Conservation (phyloP, 2,113 vertebrate genomes). For the Chiloscyllium plagiosum region DNA sequence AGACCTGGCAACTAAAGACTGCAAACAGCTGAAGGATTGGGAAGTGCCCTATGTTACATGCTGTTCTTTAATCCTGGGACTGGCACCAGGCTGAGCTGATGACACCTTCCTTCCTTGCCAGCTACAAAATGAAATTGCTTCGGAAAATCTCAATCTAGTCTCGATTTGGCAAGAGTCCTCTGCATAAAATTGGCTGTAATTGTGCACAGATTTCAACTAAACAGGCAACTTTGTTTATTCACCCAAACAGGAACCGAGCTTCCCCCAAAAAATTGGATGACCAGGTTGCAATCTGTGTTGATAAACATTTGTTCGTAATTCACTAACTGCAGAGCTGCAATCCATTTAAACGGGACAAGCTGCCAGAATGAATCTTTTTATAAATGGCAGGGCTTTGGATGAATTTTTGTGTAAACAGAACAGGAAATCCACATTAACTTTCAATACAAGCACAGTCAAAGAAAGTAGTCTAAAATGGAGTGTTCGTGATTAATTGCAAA, state of each 20-base stretch:
- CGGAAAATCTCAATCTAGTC: not conserved
- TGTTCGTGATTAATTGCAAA: not conserved
- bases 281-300: not conserved
- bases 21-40: not conserved
- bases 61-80: not conserved
- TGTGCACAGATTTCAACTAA: not conserved
- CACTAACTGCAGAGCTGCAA: not conserved
- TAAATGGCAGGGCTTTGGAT: not conserved
- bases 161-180: not conserved
- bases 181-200: not conserved
- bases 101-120: not conserved
- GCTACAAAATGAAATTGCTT: not conserved
- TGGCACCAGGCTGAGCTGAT: not conserved
- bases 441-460: not conserved
- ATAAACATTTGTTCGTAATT: not conserved
- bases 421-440: not conserved
- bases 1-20: not conserved
- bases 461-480: not conserved
- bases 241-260: not conserved
- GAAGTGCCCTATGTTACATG: not conserved
- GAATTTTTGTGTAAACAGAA: not conserved
- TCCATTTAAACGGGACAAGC: not conserved
- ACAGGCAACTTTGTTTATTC: not conserved
- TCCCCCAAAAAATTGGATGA: not conserved
- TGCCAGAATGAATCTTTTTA: no score